Conservation (phyloP, 2,797 vertebrate species). For the Tokudaia muenninki region DNA sequence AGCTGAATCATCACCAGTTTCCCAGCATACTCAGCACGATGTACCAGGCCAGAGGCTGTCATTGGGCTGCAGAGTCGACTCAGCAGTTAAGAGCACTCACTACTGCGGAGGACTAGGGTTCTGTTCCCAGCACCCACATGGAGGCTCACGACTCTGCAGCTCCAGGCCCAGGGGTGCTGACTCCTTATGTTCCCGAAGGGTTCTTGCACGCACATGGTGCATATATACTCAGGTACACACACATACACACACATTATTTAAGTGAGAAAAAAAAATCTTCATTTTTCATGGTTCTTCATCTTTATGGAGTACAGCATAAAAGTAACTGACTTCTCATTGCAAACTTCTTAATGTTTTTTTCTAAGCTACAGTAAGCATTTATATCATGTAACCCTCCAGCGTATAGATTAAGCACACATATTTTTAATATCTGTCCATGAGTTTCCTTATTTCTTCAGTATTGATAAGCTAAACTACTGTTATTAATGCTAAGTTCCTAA, state of each 20-base stretch:
- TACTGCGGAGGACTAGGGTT: background rate
- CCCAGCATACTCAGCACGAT: slow-evolving; percentile 21
- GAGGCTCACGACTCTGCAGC: background rate
- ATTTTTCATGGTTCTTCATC: background rate
- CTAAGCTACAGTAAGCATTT: slow-evolving; percentile 38
- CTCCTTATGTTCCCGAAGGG: background rate
- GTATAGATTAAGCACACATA: background rate
- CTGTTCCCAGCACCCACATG: too few relatives aligned
- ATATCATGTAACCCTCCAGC: background rate
- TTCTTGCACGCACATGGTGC: background rate
- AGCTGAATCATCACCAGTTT: slow-evolving; percentile 73
- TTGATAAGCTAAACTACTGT: background rate
- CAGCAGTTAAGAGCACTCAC: too few relatives aligned
- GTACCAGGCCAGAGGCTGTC: background rate
- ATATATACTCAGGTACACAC: background rate
- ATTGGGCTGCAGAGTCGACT: too few relatives aligned
- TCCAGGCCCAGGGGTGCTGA: background rate
- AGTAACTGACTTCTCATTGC: slow-evolving; percentile 4
- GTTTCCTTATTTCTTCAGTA: background rate
- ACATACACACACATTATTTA: background rate
- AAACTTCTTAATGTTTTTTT: slow-evolving; percentile 13
- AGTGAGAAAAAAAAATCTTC: background rate
- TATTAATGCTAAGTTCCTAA: background rate
- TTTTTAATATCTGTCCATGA: background rate
- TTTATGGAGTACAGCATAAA: background rate